Evolutionary conservation across 2,888 invertebrate species (phyloP).

Genomic region (Eucera pruinosa): DNA sequence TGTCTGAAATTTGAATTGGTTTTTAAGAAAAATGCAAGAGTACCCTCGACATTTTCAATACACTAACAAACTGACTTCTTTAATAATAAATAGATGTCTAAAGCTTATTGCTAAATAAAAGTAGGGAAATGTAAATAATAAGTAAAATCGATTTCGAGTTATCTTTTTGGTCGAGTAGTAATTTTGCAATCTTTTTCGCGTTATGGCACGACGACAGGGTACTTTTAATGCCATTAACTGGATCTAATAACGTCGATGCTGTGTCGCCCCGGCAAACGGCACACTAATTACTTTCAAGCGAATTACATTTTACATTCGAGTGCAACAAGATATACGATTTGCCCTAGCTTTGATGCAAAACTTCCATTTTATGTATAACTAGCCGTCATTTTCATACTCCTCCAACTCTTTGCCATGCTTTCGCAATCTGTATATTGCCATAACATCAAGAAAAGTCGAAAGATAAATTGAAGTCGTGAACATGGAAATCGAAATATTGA

Average conservation of each 20-base stretch:
- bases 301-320: slow-evolving; percentile 50
- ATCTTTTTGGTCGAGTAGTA: slow-evolving; percentile 3
- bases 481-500: too few relatives aligned
- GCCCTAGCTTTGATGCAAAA: slow-evolving; percentile 35
- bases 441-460: too few relatives aligned
- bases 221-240: slow-evolving; percentile 45
- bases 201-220: slow-evolving; percentile 15
- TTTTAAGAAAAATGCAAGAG: too few relatives aligned
- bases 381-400: not conserved
- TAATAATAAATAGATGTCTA: too few relatives aligned
- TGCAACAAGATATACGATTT: slow-evolving; percentile 6
- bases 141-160: slow-evolving; percentile 3
- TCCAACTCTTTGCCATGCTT: not conserved
- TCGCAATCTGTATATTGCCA: too few relatives aligned
- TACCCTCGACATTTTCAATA: too few relatives aligned
- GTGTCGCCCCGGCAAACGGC: slow-evolving; percentile 20
- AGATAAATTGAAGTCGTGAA: too few relatives aligned
- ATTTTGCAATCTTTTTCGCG: slow-evolving; percentile 39
- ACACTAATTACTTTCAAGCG: slow-evolving; percentile 51
- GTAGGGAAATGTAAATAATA: too few relatives aligned
- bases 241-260: slow-evolving; percentile 53
- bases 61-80: too few relatives aligned
- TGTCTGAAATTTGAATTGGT: too few relatives aligned
- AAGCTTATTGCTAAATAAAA: too few relatives aligned
- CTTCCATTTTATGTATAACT: slow-evolving; percentile 8